Conservation (phyloP, 2,113 vertebrate species). For the Alosa alosa region DNA sequence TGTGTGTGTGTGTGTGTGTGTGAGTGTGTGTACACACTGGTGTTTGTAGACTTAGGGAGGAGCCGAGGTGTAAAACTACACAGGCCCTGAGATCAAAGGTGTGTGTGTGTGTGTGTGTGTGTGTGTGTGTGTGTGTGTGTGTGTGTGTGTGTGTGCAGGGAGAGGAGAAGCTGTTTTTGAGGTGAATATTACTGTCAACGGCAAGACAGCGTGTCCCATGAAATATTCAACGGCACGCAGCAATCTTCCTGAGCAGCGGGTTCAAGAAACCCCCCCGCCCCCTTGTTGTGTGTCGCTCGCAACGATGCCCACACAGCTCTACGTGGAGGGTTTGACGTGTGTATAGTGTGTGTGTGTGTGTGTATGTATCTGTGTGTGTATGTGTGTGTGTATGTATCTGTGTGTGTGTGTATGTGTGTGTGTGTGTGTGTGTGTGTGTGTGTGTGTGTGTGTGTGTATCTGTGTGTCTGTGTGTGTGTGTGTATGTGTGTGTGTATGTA, state of each 20-base stretch:
- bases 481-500: not conserved
- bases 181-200: conserved; percentile 30
- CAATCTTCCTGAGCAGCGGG: conserved; percentile 19
- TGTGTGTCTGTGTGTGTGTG: not conserved
- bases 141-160: not conserved
- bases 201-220: conserved; percentile 1
- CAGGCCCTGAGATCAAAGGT: conserved; percentile 5
- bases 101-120: conserved; percentile 6
- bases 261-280: not conserved
- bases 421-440: not conserved
- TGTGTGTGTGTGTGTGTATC: not conserved
- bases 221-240: conserved; percentile 24
- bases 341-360: not conserved
- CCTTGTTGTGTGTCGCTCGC: not conserved
- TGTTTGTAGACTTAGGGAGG: conserved; percentile 13
- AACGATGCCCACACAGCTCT: conserved; percentile 16
- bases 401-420: not conserved
- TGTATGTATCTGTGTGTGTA: not conserved
- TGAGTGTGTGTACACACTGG: not conserved
- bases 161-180: not conserved
- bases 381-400: not conserved
- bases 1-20: conserved; percentile 13
- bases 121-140: conserved; percentile 4
- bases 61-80: not conserved
- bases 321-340: conserved; percentile 11